Evolutionary conservation across 2,113 vertebrate species (phyloP).

Genomic region (Charina bottae): DNA sequence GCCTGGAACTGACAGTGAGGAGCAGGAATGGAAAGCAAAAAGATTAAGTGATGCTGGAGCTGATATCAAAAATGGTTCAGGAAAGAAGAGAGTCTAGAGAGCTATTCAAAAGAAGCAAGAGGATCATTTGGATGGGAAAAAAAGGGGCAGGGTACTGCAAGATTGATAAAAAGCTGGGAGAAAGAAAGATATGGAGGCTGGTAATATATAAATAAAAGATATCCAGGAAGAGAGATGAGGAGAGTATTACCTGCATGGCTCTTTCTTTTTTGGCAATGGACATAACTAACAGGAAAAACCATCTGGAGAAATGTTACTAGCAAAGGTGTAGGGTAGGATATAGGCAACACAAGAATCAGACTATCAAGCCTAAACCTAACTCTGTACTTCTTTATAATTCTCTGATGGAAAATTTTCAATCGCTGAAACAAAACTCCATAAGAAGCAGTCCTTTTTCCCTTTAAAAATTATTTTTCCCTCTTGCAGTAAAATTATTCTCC

Average conservation of each 20-base stretch:
- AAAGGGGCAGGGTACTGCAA: not conserved
- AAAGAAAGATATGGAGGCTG: not conserved
- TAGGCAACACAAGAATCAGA: not conserved
- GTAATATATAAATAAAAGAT: not conserved
- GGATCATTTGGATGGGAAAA: not conserved
- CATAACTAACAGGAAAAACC: not conserved
- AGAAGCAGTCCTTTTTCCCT: not conserved
- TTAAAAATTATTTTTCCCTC: not conserved
- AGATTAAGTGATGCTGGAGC: not conserved
- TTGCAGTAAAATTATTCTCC: too few species aligned
- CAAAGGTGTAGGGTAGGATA: not conserved
- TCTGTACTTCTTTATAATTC: not conserved
- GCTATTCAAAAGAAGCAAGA: not conserved
- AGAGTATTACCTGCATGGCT: not conserved
- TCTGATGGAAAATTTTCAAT: not conserved
- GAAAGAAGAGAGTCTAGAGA: not conserved
- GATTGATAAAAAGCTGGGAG: not conserved
- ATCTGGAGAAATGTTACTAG: not conserved
- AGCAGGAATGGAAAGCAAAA: not conserved
- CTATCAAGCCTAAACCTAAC: not conserved
- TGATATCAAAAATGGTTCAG: not conserved
- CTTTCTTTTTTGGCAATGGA: not conserved
- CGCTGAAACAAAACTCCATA: not conserved
- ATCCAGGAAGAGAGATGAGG: not conserved
- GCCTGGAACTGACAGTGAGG: not conserved